Percentiles rank a stretch among this genome's conserved stretches.
phyloP scores from a whole-genome alignment of 2,797 vertebrate genomes.

The Acanthornis magna region DNA sequence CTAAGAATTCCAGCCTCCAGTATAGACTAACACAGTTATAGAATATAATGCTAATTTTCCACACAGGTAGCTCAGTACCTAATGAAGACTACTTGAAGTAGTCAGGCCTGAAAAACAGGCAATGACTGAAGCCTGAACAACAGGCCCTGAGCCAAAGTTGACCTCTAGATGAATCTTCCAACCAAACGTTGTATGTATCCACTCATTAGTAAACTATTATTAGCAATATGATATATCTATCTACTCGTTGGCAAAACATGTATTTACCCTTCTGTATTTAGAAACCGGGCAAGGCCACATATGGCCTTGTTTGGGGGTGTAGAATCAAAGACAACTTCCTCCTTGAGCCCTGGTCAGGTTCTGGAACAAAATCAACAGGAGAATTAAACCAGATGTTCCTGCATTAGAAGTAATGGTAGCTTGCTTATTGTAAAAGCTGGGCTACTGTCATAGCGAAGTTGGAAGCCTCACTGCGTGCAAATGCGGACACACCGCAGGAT shows the following conservation, averaged over 20 bases:
- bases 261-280: not conserved
- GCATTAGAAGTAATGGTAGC: not conserved
- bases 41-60: not conserved
- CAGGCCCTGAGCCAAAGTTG: not conserved
- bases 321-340: not conserved
- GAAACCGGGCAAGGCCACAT: not conserved
- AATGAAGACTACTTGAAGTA: not conserved
- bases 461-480: rapidly evolving
- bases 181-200: not conserved
- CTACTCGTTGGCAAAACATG: rapidly evolving
- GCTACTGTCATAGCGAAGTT: not conserved
- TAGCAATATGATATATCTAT: not conserved
- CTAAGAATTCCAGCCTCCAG: not conserved
- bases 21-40: not conserved
- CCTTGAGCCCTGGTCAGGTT: not conserved
- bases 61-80: not conserved
- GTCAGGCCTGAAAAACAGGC: not conserved
- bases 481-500: not conserved
- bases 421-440: not conserved
- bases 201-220: not conserved
- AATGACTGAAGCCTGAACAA: not conserved
- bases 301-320: rapidly evolving
- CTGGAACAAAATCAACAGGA: not conserved
- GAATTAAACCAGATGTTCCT: not conserved
- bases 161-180: not conserved